Evolutionary conservation across 2,113 vertebrate species (phyloP), one percentile per base, ranked within the genome.

Genomic region (Gymnorhina tibicen): DNA sequence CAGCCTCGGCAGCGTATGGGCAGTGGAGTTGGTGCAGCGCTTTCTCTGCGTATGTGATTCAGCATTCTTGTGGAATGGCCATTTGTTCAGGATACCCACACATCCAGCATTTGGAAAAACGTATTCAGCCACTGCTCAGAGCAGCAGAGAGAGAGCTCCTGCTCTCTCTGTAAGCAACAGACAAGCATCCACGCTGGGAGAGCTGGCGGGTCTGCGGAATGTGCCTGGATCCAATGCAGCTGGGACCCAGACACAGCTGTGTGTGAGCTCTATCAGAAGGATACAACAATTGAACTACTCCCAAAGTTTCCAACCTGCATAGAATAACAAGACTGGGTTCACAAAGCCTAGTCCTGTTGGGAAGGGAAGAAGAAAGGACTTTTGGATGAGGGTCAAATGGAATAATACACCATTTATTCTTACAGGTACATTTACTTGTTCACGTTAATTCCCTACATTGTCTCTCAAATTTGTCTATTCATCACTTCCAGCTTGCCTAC

Each of bases 191-290:
- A 18, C 0, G 0, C 58, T 88, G 90, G 91, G 88, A 72, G 74
- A 66, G 79, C 92, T 85, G 82, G 92, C 62, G 18, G 62, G 19
- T 44, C 90, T 68, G 82, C 4, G 4, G 52, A 18, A 42, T 30
- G 1, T 50, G 70, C 53, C 87, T 56, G 74, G 11, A 66, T 69
- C 59, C 42, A 47, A 0, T 66, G 79, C 75, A 58, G 75, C 19
- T 93, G 95, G 70, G 92, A 94, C 85, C 28, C 79, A 77, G 70
- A 46, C 78, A 68, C 96, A 92, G 92, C 91, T 95, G 91, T 60
- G 78, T 4, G 5, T 17, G 67, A 93, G 85, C 75, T 88, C 78
- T 41, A 60, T 75, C 21, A 24, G 63, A 53, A 20, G 49, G 62
- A 86, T 42, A 42, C 20, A 78, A 50, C 50, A n/a, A 7, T 16